phyloP scores from a whole-genome alignment of 2,888 invertebrate species.

The Clivina fossor region DNA sequence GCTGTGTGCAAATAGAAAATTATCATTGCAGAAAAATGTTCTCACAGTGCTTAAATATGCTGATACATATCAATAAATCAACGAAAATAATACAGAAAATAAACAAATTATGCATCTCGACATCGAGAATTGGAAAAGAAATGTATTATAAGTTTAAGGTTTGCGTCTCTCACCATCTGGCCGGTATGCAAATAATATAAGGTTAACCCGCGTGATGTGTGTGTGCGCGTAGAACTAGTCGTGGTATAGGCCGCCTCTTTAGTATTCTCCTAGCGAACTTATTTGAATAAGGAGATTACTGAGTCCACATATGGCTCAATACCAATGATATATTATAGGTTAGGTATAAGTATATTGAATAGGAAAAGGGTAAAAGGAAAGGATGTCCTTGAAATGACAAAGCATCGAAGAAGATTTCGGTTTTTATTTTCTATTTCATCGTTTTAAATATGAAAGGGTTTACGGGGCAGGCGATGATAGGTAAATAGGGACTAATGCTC shows the following conservation, averaged over 20 bases:
- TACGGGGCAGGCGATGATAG: conserved; percentile 28
- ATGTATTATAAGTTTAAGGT: too few relatives aligned
- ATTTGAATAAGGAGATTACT: conserved; percentile 30
- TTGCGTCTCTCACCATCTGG: too few relatives aligned
- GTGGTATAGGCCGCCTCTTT: conserved; percentile 16
- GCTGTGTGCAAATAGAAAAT: background rate
- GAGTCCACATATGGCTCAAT: conserved; percentile 27
- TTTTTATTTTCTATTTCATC: too few relatives aligned
- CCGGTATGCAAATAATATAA: conserved; percentile 22
- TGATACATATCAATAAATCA: conserved; percentile 28
- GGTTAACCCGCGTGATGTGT: too few relatives aligned
- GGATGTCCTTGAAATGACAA: conserved; percentile 28
- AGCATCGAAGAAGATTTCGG: conserved; percentile 26
- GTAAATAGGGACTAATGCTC: conserved; percentile 28
- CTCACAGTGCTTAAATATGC: conserved; percentile 19
- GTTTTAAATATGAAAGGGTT: conserved; percentile 26
- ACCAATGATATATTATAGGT: conserved; percentile 28
- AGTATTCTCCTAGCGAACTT: conserved; percentile 12
- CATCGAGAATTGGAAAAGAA: background rate
- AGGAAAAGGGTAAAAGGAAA: conserved; percentile 10
- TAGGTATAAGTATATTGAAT: conserved; percentile 13
- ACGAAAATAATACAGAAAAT: conserved; percentile 20
- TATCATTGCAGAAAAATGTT: too few relatives aligned
- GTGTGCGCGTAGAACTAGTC: background rate
- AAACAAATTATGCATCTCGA: conserved; percentile 23